Evolutionary conservation across 2,888 invertebrate genomes (phyloP), one percentile per base, ranked within the genome.

Genomic region (Pasiphila rectangulata): DNA sequence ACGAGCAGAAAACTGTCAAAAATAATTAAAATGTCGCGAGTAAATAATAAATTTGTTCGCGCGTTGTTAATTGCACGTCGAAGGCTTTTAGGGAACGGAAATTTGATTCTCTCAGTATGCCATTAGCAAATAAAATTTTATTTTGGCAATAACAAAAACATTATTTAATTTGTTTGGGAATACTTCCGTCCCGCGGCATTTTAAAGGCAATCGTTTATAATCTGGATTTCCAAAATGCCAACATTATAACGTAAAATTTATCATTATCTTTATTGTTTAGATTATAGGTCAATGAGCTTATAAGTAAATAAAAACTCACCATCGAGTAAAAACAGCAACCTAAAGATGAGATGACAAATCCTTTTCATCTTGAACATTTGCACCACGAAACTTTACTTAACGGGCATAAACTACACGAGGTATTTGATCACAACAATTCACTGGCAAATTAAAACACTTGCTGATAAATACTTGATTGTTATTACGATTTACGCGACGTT

Each of bases 281-380:
- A n/a, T n/a, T n/a, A n/a, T n/a, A n/a, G n/a, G n/a, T n/a, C n/a
- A n/a, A n/a, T n/a, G n/a, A n/a, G n/a, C n/a, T n/a, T n/a, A n/a
- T 13, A 27, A 13, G 15, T 15, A 23, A 36, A 32, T 37, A 9
- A 44, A 25, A 41, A 73, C 79, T 69, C 49, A 86, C 85, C 85
- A 64, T 86, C 86, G 54, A 86, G 78, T 46, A 85, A 66, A 57
- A 85, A 86, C 69, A 85, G 71, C 61, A 85, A 61, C 41, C 82
- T 70, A 54, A 85, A 82, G 59, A 85, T 74, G 58, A 85, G 77
- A 61, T 80, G 80, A 61, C 81, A 84, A 73, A 85, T 83, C 83
- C 86, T 75, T 77, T 73, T 79, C 83, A 85, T 84, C 74, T 78
- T 79, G 69, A 77, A 65, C 81, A 79, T 81, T 62, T 55, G 27